Conservation (phyloP, 2,797 vertebrate genomes). For the Oreortyx pictus region DNA sequence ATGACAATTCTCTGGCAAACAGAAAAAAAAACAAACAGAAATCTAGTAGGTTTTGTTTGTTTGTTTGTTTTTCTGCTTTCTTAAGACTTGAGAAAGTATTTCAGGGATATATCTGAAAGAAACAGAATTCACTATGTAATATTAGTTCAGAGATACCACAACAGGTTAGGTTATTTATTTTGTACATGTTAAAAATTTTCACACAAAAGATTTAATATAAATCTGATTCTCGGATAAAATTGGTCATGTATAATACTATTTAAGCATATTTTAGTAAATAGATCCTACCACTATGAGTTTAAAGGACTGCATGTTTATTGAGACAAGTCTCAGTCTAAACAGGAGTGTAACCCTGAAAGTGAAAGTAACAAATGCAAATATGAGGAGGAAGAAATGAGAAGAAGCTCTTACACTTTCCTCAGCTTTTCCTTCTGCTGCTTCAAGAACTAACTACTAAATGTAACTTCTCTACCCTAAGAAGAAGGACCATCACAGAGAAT, state of each 20-base stretch:
- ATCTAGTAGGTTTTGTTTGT: not conserved
- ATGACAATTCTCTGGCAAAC: conserved; percentile 3
- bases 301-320: not conserved
- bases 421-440: not conserved
- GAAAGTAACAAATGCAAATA: not conserved
- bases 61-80: not conserved
- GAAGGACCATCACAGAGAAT: not conserved
- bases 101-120: not conserved
- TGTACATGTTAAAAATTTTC: not conserved
- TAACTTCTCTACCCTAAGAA: not conserved
- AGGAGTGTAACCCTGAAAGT: not conserved
- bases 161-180: not conserved
- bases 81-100: not conserved
- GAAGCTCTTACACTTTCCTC: not conserved
- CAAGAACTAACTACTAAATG: not conserved
- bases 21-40: not conserved
- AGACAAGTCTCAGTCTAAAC: not conserved
- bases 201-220: not conserved
- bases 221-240: not conserved
- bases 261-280: not conserved
- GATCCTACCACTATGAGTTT: accelerated
- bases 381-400: not conserved
- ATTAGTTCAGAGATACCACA: not conserved
- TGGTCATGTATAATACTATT: not conserved
- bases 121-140: not conserved